phyloP scores from a whole-genome alignment of 1,140 invertebrate species.

The Drosophila mayri region DNA sequence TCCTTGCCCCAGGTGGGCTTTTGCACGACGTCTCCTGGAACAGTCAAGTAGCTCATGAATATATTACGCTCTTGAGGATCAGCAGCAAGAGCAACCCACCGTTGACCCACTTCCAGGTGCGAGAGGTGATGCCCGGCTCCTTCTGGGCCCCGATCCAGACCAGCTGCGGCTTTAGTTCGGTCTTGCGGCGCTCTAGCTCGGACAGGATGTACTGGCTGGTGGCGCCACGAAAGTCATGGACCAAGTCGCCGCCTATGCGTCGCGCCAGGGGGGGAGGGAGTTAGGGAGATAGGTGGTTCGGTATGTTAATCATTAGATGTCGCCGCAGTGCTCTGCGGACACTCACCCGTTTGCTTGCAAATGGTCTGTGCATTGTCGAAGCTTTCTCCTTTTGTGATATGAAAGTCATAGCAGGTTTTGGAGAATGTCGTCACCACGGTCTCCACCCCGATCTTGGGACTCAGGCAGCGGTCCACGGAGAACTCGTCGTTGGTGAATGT shows the following conservation, averaged over 20 bases:
- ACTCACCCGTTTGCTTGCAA: constrained; percentile 88
- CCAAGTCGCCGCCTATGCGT: constrained; percentile 89
- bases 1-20: constrained; percentile 95
- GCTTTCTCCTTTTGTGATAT: constrained; percentile 91
- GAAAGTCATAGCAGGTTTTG: constrained; percentile 95
- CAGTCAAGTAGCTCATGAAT: not conserved
- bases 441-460: constrained; percentile 89
- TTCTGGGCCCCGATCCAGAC: constrained; percentile 96
- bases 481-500: constrained; percentile 96
- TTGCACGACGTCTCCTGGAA: constrained; percentile 89
- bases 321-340: not conserved
- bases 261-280: not conserved
- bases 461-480: constrained; percentile 91
- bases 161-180: constrained; percentile 92
- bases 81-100: constrained; percentile 86
- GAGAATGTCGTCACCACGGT: constrained; percentile 92
- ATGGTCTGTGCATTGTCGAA: constrained; percentile 92
- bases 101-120: constrained; percentile 96
- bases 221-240: constrained; percentile 89
- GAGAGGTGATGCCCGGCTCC: constrained; percentile 92
- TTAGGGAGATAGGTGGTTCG: not conserved
- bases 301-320: constrained; percentile 9
- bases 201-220: constrained; percentile 90
- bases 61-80: not conserved
- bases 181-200: constrained; percentile 92